Evolutionary conservation across 2,113 vertebrate genomes (phyloP), one percentile per base, ranked within the genome.

Genomic region (Abramis brama): DNA sequence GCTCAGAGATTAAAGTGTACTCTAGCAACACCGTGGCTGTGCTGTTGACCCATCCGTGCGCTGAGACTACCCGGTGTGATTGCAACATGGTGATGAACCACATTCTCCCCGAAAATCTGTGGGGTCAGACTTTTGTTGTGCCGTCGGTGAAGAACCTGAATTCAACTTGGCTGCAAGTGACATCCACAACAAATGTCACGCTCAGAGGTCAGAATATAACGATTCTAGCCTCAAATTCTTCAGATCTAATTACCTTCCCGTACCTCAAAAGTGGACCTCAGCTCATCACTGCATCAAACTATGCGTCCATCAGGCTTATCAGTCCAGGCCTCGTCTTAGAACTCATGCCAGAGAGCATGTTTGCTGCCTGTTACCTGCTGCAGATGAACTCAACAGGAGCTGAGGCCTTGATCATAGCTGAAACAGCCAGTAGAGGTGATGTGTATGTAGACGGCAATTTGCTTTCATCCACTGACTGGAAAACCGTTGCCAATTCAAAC

Each of bases 21-120:
- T 86, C 92, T 0, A 0, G 27, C 0, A 0, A 33, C 0, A 87
- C 82, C 0, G 85, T 94, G 33, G 90, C 90, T 0, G 92, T 94
- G 3, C 87, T 94, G 25, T 89, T 95, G 0, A 87, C 89, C 36
- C 92, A 94, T 62, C 57, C 92, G 0, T 95, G 95, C 4, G 77
- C 88, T 2, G 2, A 85, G 0, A 33, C 7, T 2, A 0, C 0
- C 0, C 0, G 0, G 21, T 95, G 94, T 82, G 88, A 30, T 19
- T 95, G 95, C 2, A 88, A 88, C 9, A 70, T 92, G 81, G 84
- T 94, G 36, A 85, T 88, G 77, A 83, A 82, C 8, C 17, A 80
- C 8, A 66, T 95, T 62, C 75, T 23, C 0, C 92, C 93, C 0
- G 23, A 21, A 23, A 1, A 1, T 1, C 0, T 27, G 0, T 1